Evolutionary conservation across 2,113 vertebrate species (phyloP).

Genomic region (Mixornis gularis): DNA sequence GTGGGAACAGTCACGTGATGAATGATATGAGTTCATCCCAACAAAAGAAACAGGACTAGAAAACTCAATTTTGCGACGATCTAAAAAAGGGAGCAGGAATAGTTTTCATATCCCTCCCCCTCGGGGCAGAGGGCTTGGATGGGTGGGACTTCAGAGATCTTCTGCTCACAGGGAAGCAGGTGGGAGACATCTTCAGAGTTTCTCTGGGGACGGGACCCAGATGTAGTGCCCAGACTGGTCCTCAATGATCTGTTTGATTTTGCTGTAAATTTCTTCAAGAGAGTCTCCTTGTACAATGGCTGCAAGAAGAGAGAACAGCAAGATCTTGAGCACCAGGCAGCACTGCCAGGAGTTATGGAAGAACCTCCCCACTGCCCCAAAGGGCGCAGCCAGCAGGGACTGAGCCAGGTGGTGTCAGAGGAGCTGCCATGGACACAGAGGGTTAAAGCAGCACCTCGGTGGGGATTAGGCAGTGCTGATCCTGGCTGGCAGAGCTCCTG

Average conservation of each 20-base stretch:
- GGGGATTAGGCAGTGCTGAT: background rate
- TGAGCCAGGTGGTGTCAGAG: rapidly evolving
- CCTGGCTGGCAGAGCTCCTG: background rate
- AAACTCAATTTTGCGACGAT: constrained; percentile 95
- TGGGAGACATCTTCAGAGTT: constrained; percentile 86
- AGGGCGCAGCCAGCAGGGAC: background rate
- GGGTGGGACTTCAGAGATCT: constrained; percentile 68
- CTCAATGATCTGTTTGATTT: constrained; percentile 99
- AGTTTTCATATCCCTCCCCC: constrained; percentile 65
- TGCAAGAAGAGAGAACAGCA: constrained; percentile 55
- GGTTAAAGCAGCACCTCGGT: background rate
- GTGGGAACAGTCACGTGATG: constrained; percentile 88
- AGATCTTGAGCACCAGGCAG: constrained; percentile 1
- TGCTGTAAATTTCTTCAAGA: constrained; percentile 99
- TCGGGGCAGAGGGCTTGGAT: constrained; percentile 72
- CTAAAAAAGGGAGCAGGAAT: constrained; percentile 88
- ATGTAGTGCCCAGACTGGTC: constrained; percentile 99
- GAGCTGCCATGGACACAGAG: background rate
- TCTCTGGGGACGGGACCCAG: constrained; percentile 97
- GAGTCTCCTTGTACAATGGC: constrained; percentile 99
- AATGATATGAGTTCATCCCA: constrained; percentile 88
- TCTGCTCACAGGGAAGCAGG: constrained; percentile 77
- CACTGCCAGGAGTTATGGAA: rapidly evolving
- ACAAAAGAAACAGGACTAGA: constrained; percentile 95
- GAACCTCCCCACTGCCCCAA: background rate